phyloP scores from a whole-genome alignment of 2,113 vertebrate species.

The Rynchops niger region DNA sequence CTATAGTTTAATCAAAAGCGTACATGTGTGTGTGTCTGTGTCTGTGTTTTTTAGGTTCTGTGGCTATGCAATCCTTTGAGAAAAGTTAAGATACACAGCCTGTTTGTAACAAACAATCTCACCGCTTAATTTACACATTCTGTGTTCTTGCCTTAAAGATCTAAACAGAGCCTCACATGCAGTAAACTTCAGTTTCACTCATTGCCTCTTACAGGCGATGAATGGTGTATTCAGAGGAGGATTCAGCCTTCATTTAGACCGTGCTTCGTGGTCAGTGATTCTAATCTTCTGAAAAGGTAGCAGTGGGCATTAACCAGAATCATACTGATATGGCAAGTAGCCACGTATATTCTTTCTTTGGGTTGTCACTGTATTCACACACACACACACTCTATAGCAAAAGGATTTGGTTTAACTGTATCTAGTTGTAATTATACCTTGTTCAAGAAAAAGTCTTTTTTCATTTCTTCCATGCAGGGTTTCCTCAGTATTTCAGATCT shows the following conservation, averaged over 20 bases:
- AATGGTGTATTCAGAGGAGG: background rate
- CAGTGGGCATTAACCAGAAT: background rate
- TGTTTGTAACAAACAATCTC: background rate
- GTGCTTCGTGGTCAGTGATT: background rate
- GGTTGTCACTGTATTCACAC: background rate
- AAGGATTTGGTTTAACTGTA: background rate
- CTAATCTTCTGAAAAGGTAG: background rate
- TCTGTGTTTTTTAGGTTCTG: background rate
- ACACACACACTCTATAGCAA: background rate
- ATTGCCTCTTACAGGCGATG: background rate
- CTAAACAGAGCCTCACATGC: background rate
- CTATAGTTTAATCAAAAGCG: background rate
- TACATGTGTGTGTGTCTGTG: background rate
- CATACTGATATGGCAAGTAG: background rate
- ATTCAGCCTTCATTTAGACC: background rate
- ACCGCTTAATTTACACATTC: background rate
- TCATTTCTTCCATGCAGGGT: background rate
- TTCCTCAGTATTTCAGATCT: background rate
- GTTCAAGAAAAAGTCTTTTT: background rate
- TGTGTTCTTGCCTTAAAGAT: background rate
- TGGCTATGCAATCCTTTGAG: background rate
- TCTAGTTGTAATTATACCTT: background rate
- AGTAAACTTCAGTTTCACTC: background rate
- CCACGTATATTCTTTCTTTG: background rate
- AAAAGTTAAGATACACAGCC: background rate